Evolutionary conservation across 2,113 vertebrate species (phyloP).

Genomic region (Oryzias curvinotus): DNA sequence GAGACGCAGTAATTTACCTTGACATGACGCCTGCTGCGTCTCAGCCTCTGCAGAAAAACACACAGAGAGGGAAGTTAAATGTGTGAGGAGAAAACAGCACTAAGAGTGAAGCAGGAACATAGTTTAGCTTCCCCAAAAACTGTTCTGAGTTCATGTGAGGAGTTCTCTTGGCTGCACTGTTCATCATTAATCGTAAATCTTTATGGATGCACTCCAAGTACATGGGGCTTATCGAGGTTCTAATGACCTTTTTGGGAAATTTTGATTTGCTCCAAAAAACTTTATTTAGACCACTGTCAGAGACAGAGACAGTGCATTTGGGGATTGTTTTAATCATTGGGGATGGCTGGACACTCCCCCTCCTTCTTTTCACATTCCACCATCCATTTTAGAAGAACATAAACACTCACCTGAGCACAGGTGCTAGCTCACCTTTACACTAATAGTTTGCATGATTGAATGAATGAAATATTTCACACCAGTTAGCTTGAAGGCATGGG

Average conservation of each 20-base stretch:
- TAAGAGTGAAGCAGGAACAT: conserved; percentile 30
- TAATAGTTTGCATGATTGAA: too few species aligned
- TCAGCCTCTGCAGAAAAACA: conserved; percentile 48
- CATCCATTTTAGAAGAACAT: too few species aligned
- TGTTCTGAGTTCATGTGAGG: conserved; percentile 28
- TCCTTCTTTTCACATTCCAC: too few species aligned
- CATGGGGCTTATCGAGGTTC: conserved; percentile 30
- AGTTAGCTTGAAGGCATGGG: too few species aligned
- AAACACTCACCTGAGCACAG: too few species aligned
- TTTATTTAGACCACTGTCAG: conserved; percentile 23
- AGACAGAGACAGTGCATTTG: too few species aligned
- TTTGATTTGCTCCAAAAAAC: conserved; percentile 19
- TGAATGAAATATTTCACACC: too few species aligned
- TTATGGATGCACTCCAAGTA: conserved; percentile 19
- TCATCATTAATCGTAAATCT: conserved; percentile 47
- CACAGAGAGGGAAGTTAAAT: conserved; percentile 48
- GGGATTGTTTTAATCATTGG: too few species aligned
- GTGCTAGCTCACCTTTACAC: too few species aligned
- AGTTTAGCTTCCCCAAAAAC: conserved; percentile 28
- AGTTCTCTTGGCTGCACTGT: conserved; percentile 34
- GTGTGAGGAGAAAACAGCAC: conserved; percentile 35
- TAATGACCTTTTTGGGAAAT: conserved; percentile 42
- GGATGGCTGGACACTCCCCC: too few species aligned
- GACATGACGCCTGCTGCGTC: conserved; percentile 24
- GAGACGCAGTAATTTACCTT: conserved; percentile 56